These are phyloP conservation scores for Pseudomyrmex pallidus DNA, from an alignment of 1,140 invertebrate species.

Conservation along the genomic window DNA sequence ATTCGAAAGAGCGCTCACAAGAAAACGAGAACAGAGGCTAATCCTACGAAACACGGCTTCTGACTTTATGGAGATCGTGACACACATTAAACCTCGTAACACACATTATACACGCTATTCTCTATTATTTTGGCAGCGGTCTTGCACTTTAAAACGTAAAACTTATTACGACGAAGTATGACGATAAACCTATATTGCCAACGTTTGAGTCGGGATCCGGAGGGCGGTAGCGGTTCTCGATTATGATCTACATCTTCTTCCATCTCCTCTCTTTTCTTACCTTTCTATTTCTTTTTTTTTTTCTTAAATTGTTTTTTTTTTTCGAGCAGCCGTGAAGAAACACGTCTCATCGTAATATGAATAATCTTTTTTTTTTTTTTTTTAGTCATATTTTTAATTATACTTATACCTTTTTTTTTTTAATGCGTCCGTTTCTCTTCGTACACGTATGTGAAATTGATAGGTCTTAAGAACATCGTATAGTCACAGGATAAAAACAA, in stretches of 20 bases:
- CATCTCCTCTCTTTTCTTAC: constrained; percentile 1
- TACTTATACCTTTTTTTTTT: constrained; percentile 45
- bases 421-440: constrained; percentile 42
- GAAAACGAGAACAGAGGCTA: constrained; percentile 50
- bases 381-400: constrained; percentile 31
- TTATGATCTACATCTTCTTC: background rate
- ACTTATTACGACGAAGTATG: constrained; percentile 53
- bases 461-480: constrained; percentile 71
- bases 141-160: constrained; percentile 61
- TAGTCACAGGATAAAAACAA: constrained; percentile 53
- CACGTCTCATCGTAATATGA: constrained; percentile 22
- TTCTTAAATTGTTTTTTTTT: background rate
- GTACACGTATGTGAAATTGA: constrained; percentile 66
- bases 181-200: constrained; percentile 50
- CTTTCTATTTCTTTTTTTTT: background rate
- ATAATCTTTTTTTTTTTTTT: constrained; percentile 1
- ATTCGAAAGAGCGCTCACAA: constrained; percentile 22
- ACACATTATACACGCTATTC: constrained; percentile 57
- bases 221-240: constrained; percentile 34
- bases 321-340: constrained; percentile 29
- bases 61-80: constrained; percentile 65
- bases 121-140: constrained; percentile 62
- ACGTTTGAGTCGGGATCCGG: constrained; percentile 17
- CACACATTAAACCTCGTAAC: constrained; percentile 50
- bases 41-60: constrained; percentile 61